Evolutionary conservation across 1,140 invertebrate genomes (phyloP).

Genomic region (Microplitis demolitor): DNA sequence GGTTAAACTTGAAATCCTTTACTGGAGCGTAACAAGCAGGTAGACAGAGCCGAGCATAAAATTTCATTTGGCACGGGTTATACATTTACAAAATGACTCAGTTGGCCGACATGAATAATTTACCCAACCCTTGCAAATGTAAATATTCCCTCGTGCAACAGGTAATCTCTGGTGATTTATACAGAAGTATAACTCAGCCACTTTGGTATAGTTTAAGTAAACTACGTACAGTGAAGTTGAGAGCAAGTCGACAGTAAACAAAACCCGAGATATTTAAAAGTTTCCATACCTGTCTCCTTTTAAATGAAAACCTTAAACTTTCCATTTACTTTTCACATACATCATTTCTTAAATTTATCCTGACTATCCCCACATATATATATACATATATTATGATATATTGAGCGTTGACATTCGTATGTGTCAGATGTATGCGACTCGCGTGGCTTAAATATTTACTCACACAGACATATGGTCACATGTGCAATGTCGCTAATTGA

Average conservation of each 20-base stretch:
- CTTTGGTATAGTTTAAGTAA: background rate
- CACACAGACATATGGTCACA: background rate
- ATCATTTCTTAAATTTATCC: too few species aligned
- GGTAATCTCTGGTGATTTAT: conserved; percentile 17
- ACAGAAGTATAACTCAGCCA: background rate
- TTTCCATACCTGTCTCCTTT: too few species aligned
- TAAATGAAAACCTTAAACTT: too few species aligned
- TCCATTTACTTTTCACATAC: too few species aligned
- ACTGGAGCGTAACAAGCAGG: background rate
- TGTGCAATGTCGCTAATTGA: conserved; percentile 6
- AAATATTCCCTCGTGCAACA: conserved; percentile 19
- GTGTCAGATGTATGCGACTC: conserved; percentile 14
- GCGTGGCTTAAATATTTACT: conserved; percentile 24
- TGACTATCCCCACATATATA: too few species aligned
- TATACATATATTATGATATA: too few species aligned
- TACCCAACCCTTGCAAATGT: background rate
- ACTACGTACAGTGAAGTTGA: background rate
- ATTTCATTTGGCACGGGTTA: background rate
- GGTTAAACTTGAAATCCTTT: too few species aligned
- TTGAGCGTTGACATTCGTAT: background rate
- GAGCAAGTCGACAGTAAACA: too few species aligned
- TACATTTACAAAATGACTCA: conserved; percentile 7
- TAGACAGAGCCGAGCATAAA: background rate
- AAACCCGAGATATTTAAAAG: background rate
- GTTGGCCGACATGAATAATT: background rate